Conservation (phyloP, 2,113 vertebrate species). For the Azemiops feae region DNA sequence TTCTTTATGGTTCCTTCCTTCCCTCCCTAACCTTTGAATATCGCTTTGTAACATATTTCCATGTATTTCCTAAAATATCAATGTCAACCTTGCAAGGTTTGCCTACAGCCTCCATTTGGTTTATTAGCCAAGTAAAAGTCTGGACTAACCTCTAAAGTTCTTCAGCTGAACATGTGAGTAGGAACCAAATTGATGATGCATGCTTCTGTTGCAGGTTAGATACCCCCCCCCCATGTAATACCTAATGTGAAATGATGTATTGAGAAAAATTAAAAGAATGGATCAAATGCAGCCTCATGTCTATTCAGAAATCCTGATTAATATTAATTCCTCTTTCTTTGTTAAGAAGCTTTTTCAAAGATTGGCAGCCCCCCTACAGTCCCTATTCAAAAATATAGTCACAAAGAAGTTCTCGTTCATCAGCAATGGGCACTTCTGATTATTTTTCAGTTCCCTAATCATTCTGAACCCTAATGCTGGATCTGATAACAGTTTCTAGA, state of each 20-base stretch:
- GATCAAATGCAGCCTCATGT: not conserved
- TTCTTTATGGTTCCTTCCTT: not conserved
- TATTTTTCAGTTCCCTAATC: not conserved
- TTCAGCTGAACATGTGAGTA: not conserved
- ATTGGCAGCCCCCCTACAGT: not conserved
- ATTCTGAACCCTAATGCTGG: not conserved
- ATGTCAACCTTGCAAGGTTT: not conserved
- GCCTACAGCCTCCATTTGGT: not conserved
- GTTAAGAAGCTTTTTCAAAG: not conserved
- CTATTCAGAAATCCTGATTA: not conserved
- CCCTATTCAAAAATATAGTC: not conserved
- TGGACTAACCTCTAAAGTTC: not conserved
- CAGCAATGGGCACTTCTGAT: not conserved
- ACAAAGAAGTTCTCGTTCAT: not conserved
- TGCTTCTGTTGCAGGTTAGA: not conserved
- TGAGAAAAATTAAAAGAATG: not conserved
- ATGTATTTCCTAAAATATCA: not conserved
- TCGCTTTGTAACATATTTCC: not conserved
- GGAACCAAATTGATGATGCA: not conserved
- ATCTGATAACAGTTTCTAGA: not conserved
- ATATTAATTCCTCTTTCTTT: not conserved
- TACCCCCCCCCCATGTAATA: not conserved
- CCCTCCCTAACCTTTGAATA: not conserved
- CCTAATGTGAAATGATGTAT: not conserved
- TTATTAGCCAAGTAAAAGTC: not conserved